Evolutionary conservation across 2,797 vertebrate genomes (phyloP).

Genomic region (Chrysocyon brachyurus): DNA sequence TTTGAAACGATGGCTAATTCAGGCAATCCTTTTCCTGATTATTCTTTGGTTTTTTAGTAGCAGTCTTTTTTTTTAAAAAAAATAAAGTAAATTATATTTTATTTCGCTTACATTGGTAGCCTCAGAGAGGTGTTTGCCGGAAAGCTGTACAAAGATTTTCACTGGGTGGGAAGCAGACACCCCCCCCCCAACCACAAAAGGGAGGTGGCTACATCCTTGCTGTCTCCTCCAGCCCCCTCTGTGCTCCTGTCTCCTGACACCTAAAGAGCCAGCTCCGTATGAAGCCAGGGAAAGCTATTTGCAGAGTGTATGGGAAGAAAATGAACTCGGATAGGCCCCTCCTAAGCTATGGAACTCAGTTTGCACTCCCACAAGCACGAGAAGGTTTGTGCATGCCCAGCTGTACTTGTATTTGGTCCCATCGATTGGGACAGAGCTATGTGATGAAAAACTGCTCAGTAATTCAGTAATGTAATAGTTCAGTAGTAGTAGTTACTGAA

Average conservation of each 20-base stretch:
- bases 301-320: slow-evolving; percentile 31
- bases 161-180: not conserved
- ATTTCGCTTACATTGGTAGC: slow-evolving; percentile 33
- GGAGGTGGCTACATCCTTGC: not conserved
- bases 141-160: not conserved
- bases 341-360: not conserved
- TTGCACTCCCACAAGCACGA: not conserved
- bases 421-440: not conserved
- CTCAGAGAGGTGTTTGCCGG: not conserved
- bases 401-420: not conserved
- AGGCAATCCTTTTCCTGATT: slow-evolving; percentile 43
- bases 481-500: too few species aligned
- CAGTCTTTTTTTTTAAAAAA: not conserved
- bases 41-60: slow-evolving; percentile 66
- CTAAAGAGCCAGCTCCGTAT: not conserved
- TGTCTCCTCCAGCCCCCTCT: not conserved
- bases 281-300: slow-evolving; percentile 53
- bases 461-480: not conserved
- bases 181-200: not conserved
- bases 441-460: not conserved
- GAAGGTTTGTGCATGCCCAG: not conserved
- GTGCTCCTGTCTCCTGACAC: not conserved
- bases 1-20: slow-evolving; percentile 67
- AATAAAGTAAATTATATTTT: slow-evolving; percentile 55
- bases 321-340: not conserved